Evolutionary conservation across 2,888 invertebrate species (phyloP), one percentile per base, ranked within the genome.

Genomic region (Exephanes ischioxanthus): DNA sequence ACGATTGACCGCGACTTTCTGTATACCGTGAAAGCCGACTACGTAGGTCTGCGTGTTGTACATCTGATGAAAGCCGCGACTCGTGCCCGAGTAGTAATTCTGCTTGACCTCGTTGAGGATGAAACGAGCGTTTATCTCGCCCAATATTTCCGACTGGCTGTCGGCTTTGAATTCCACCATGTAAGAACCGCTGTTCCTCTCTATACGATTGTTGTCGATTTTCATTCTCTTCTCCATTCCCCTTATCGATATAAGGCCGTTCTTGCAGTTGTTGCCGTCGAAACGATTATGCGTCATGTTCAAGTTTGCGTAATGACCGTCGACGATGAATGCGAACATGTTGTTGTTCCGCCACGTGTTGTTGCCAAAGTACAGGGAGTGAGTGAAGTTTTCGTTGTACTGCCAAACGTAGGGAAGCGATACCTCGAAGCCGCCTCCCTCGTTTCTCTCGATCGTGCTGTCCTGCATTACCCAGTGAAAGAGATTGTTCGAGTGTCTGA

Each of bases 181-280:
- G 91, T 96, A 98, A 72, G 96, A 95, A 0, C 98, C 98, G 73
- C 95, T 96, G 92, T 99, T 99, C 78, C 95, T 95, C 88, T 96
- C 96, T 84, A 99, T 97, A 72, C 95, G 94, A 93, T 99, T 99
- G 63, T 96, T 95, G 90, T 97, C 96, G 81, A 99, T 97, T 83
- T 96, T 95, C 94, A 99, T 95, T 90, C 97, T 97, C 94, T 99
- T 99, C 94, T 99, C 99, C 99, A 99, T 99, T 9, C 99, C 99
- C 84, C 96, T 95, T 37, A 99, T 95, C 0, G 97, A 96, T 16
- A 99, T 95, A 45, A 99, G 94, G 0, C 99, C 98, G 16, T 95
- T 95, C 89, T 96, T 96, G 90, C 99, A 99, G 51, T 95, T 94
- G 92, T 99, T 99, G 81, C 97, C 97, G 1, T 96, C 96, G 92